Evolutionary conservation across 2,797 vertebrate species (phyloP), one percentile per base, ranked within the genome.

Genomic region (Lithobates sylvaticus): DNA sequence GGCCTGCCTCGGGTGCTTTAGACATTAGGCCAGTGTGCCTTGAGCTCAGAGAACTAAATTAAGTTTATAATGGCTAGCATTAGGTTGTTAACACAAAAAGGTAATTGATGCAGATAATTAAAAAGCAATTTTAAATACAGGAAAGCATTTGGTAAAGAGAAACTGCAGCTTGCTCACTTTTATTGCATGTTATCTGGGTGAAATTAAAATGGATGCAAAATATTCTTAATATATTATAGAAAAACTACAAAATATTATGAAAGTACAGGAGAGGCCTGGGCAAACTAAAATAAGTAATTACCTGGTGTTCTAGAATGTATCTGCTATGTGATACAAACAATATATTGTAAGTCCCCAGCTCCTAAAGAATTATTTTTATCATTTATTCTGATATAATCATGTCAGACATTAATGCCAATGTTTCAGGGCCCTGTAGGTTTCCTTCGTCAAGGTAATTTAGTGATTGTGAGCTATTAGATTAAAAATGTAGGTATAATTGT

Each of bases 71-170:
- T 44, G 39, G 42, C 21, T 23, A 4, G n/a, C 36, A 69, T 54
- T 68, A 47, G 65, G 65, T 69, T 80, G 78, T 80, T 80, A 68
- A 34, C 42, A 80, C 39, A n/a, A 27, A 16, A 77, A 58, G 27
- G n/a, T 84, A 72, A 64, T 70, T 84, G 76, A 84, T 71, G 54
- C 21, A 44, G 23, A 54, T 78, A 61, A 47, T 77, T 71, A 71
- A 58, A 68, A 67, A 32, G 68, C 54, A 61, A 61, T 61, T 61
- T 61, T 61, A 61, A 61, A 61, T 61, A 61, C 54, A 61, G 54
- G 21, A 61, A 61, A 61, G 54, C 54, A 61, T 61, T 61, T 61
- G 54, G 18, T 61, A 23, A 61, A 23, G 15, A 61, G 7, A 61
- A 54, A 54, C 50, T 54, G 50, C 50, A 54, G 54, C 54, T 61